Evolutionary conservation across 2,888 invertebrate genomes (phyloP).

Genomic region (Troides helena): DNA sequence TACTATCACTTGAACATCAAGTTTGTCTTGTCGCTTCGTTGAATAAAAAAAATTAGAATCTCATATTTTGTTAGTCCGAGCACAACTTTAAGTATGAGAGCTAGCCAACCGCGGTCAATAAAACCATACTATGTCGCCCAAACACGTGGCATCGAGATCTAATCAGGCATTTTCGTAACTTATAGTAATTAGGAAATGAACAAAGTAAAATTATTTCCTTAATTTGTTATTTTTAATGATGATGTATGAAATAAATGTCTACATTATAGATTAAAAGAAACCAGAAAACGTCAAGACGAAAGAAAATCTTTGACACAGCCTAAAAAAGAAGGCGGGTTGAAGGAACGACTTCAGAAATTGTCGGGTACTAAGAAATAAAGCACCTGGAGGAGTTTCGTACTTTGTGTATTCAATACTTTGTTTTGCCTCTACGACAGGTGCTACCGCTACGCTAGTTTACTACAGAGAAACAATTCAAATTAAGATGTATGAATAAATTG

Average conservation of each 20-base stretch:
- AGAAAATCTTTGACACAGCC: conserved; percentile 78
- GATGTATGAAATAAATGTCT: neutral
- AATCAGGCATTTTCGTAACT: too few relatives aligned
- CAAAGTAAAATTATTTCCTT: neutral
- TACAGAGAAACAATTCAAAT: neutral
- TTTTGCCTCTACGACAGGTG: neutral
- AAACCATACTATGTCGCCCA: too few relatives aligned
- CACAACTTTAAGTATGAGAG: too few relatives aligned
- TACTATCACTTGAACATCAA: too few relatives aligned
- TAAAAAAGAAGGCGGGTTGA: conserved; percentile 83
- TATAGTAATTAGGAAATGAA: too few relatives aligned
- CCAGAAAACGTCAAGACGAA: conserved; percentile 80
- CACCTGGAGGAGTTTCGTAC: neutral
- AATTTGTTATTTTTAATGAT: neutral
- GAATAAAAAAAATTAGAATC: too few relatives aligned
- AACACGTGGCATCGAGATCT: too few relatives aligned
- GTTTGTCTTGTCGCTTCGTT: too few relatives aligned
- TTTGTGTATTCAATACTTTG: neutral
- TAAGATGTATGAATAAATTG: neutral
- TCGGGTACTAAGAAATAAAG: conserved; percentile 59
- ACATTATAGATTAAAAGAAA: conserved; percentile 80
- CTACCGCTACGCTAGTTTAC: neutral
- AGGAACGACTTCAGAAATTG: conserved; percentile 82
- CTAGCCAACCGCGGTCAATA: too few relatives aligned
- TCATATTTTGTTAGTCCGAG: too few relatives aligned